These are phyloP conservation scores for Pantherophis alleghaniensis DNA, from an alignment of 2,797 vertebrate species.

Conservation along the genomic window DNA sequence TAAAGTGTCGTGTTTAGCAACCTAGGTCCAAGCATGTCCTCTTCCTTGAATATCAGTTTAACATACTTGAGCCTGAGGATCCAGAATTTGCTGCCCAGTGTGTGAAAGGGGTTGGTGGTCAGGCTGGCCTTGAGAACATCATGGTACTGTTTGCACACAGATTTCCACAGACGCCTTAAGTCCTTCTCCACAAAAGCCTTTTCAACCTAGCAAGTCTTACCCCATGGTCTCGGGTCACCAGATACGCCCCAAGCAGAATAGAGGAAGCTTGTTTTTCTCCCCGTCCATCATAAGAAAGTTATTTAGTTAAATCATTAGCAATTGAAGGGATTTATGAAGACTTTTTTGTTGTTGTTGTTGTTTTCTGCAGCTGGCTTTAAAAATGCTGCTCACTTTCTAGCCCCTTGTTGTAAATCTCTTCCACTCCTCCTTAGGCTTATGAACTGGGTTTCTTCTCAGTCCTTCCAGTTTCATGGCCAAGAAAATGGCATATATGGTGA, in stretches of 20 bases:
- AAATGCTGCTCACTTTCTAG: neutral
- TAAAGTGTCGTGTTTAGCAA: neutral
- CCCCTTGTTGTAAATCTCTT: neutral
- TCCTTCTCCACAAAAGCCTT: constrained; percentile 10
- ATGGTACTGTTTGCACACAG: neutral
- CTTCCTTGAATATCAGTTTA: neutral
- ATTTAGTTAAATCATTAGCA: constrained; percentile 14
- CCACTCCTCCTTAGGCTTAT: neutral
- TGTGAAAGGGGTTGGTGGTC: neutral
- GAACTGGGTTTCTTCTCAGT: neutral
- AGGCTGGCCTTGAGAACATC: neutral
- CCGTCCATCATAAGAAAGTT: constrained; percentile 5
- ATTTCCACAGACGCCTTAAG: neutral
- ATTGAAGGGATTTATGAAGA: neutral
- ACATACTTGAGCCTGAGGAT: neutral
- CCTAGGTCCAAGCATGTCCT: neutral
- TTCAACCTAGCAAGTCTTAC: neutral
- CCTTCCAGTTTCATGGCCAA: neutral
- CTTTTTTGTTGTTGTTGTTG: neutral
- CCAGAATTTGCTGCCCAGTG: neutral
- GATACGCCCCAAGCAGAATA: neutral
- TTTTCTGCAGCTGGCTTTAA: constrained; percentile 1
- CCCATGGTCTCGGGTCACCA: neutral
- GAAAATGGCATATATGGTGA: neutral
- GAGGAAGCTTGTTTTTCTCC: neutral